Percentiles rank a stretch among this genome's conserved stretches.
Conservation (phyloP, 2,113 vertebrate genomes). For the Poeciliopsis prolifica region DNA sequence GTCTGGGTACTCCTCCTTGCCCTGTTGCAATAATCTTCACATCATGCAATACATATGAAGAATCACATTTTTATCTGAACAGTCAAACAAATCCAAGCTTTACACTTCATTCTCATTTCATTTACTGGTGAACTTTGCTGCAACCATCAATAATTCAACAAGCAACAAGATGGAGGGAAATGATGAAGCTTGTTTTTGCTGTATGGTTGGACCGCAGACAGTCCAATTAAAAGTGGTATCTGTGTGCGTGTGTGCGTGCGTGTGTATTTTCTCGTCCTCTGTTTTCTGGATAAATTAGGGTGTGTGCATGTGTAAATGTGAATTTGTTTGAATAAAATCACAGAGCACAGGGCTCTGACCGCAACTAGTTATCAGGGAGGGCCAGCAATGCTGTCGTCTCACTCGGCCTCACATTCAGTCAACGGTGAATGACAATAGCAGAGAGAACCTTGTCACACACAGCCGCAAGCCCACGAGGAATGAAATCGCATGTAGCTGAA, state of each 20-base stretch:
- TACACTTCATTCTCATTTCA: constrained; percentile 35
- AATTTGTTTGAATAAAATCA: constrained; percentile 37
- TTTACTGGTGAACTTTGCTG: constrained; percentile 53
- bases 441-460: constrained; percentile 34
- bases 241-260: not conserved
- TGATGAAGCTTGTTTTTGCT: constrained; percentile 70
- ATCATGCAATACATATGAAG: constrained; percentile 65
- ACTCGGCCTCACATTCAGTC: constrained; percentile 77
- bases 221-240: constrained; percentile 76
- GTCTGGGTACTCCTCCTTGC: constrained; percentile 45
- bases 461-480: constrained; percentile 8
- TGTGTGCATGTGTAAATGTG: constrained; percentile 34
- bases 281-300: constrained; percentile 75
- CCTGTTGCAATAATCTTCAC: constrained; percentile 52
- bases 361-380: constrained; percentile 76
- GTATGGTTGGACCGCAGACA: constrained; percentile 71
- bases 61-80: constrained; percentile 59
- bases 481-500: constrained; percentile 2
- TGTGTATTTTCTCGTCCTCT: constrained; percentile 21
- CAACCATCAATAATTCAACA: constrained; percentile 75
- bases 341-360: constrained; percentile 35
- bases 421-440: constrained; percentile 69
- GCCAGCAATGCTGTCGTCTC: constrained; percentile 74
- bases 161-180: constrained; percentile 72
- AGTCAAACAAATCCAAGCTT: constrained; percentile 52